Evolutionary conservation across 2,888 invertebrate genomes (phyloP), one percentile per base, ranked within the genome.

Genomic region (Entomobrya proxima): DNA sequence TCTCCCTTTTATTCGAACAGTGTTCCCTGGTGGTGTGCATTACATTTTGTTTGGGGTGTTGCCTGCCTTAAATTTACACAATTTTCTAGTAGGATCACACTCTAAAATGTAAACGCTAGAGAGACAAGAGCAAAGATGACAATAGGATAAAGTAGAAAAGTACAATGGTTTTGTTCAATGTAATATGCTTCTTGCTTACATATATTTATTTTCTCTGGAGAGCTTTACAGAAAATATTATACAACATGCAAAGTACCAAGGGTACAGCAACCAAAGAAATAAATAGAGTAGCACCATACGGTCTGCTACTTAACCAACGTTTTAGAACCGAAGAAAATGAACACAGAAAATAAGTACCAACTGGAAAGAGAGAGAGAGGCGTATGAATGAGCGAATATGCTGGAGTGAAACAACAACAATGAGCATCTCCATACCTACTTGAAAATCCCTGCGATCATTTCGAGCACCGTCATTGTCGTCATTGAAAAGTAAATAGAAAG

Each of bases 1-100:
- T 72, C 50, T 47, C 30, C 32, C 72, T 32, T n/a, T 72, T 72
- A n/a, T 30, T 18, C 47, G 72, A 72, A 50, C 35, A 30, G 30
- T 50, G 27, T 72, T 72, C 50, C 72, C 72, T 72, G 72, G 47
- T 72, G 72, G 72, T 72, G 72, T 72, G 72, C 50, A 72, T 72
- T 72, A 72, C 72, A 50, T 72, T 72, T 72, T 72, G 72, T 72
- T 72, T 50, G 50, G 72, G 72, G 72, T 72, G 72, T 72, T 72
- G 72, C 47, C 35, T 64, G 32, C 47, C 72, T n/a, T 50, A 21
- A 69, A 40, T 44, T 69, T 69, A 69, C 69, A 69, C 69, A 47
- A 47, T 47, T 72, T 47, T 72, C 47, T 72, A 47, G 27, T 32
- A 15, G 1, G 50, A 24, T 64, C 32, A 64, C 32, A 50, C 35